Evolutionary conservation across 2,888 invertebrate species (phyloP).

Genomic region (Caenorhabditis sp.): DNA sequence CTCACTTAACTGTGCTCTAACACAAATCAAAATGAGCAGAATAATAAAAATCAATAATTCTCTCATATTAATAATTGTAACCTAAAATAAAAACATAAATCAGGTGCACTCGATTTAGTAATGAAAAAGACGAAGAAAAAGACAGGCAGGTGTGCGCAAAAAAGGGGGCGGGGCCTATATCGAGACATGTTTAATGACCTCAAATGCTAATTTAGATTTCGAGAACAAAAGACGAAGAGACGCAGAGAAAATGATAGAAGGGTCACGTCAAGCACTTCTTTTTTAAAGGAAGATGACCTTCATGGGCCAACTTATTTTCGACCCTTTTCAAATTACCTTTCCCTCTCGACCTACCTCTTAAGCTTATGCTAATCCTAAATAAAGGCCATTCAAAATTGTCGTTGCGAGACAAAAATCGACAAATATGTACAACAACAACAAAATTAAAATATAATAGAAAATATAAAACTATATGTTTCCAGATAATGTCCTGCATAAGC

Average conservation of each 20-base stretch:
- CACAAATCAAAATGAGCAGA: not conserved
- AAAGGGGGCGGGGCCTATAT: not conserved
- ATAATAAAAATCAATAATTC: not conserved
- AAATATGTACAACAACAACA: not conserved
- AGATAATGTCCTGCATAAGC: no score
- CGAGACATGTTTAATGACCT: not conserved
- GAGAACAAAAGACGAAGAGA: not conserved
- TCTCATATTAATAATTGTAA: not conserved
- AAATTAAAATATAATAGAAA: no score
- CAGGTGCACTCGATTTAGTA: no score
- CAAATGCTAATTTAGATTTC: not conserved
- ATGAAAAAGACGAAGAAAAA: not conserved
- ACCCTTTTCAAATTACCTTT: no score
- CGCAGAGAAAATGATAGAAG: not conserved
- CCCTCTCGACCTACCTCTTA: not conserved
- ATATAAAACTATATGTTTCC: no score
- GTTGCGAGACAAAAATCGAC: not conserved
- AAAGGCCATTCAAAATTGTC: not conserved
- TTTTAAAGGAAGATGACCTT: not conserved
- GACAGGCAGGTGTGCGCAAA: not conserved
- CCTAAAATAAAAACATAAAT: not conserved
- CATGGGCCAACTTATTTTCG: not conserved
- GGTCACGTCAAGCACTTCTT: not conserved
- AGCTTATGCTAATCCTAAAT: not conserved
- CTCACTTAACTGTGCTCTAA: constrained; percentile 29